Base-by-base conservation (phyloP, 2,797 vertebrate species). In the Rhabdomys pumilio region DNA sequence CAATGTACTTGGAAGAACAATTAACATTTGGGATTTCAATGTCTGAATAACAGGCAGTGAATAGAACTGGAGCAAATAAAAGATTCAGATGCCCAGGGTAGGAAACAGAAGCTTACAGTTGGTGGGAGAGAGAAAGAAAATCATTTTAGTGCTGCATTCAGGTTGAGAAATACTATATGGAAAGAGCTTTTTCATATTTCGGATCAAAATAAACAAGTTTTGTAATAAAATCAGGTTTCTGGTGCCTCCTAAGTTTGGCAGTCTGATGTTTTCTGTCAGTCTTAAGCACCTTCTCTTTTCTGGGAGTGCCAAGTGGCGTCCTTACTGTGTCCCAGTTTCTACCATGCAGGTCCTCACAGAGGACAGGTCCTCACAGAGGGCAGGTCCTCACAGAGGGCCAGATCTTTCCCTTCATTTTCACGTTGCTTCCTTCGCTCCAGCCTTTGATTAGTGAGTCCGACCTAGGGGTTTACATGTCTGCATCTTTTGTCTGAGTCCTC, bases 1-100 rank as follows among this genome's bases (percentile, higher is more conserved):
- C 96, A 98, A 97, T 98, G 95, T 97, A 97, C 97, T 98, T 98
- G 97, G 96, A 97, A 98, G 96, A 98, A 96, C 98, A 98, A 98
- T 98, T 98, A 98, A 97, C 97, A 97, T 98, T 98, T 98, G 97
- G 96, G 97, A 97, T 98, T 98, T 98, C 93, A 95, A 87, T 97
- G 96, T 85, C 95, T 98, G 96, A 98, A 98, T 96, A 98, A 98
- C 97, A 98, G 96, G 76, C 97, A 97, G 44, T 89, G 96, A 97
- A 98, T 98, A 97, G 92, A 98, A 97, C 96, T 92, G 95, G 24
- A 97, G 97, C 97, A 96, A 96, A 96, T 4, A 97, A 97, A 96
- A 90, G 95, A 95, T 96, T 98, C 59, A 96, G 89, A 96, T 90
- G 67, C 96, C 97, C 93, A 97, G 95, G 91, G 95, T 97, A 97